phyloP scores from a whole-genome alignment of 53 echinoderm and acorn worm species.

The Holothuria leucospilota region DNA sequence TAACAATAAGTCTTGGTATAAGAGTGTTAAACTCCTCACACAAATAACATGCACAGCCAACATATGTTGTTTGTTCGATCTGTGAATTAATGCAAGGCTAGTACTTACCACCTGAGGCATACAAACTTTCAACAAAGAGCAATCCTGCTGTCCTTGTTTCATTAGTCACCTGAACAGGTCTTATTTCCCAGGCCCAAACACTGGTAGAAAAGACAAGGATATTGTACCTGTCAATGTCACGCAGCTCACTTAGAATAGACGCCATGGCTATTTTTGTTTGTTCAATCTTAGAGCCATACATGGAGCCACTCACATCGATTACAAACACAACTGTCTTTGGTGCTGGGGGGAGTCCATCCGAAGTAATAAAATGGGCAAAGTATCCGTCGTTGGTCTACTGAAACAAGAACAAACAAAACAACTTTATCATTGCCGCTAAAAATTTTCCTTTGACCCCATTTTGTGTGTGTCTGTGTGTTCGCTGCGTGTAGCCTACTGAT shows the following conservation, averaged over 20 bases:
- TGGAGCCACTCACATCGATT: slow-evolving; percentile 92
- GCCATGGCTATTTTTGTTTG: slow-evolving; percentile 77
- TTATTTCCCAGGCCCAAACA: slow-evolving; percentile 28
- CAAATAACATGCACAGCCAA: too few relatives aligned
- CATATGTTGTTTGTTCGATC: too few relatives aligned
- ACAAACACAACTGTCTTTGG: slow-evolving; percentile 92
- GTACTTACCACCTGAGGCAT: slow-evolving; percentile 61
- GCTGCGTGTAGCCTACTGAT: too few relatives aligned
- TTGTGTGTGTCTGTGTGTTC: too few relatives aligned
- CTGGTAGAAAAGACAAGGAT: slow-evolving; percentile 50
- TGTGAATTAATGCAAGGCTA: too few relatives aligned
- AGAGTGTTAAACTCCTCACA: too few relatives aligned
- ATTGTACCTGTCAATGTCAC: slow-evolving; percentile 69
- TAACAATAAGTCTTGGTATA: too few relatives aligned
- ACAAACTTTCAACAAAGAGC: slow-evolving; percentile 22
- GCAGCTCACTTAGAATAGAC: slow-evolving; percentile 77
- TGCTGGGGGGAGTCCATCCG: slow-evolving; percentile 69
- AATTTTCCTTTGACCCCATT: too few relatives aligned
- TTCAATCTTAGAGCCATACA: slow-evolving; percentile 73
- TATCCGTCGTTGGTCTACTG: slow-evolving; percentile 85
- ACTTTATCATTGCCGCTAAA: not conserved
- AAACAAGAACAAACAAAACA: too few relatives aligned
- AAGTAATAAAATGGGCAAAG: slow-evolving; percentile 94
- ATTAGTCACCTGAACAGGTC: slow-evolving; percentile 31
- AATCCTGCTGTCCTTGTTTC: slow-evolving; percentile 33